Evolutionary conservation across 2,888 invertebrate species (phyloP).

Genomic region (Bombylius discolor): DNA sequence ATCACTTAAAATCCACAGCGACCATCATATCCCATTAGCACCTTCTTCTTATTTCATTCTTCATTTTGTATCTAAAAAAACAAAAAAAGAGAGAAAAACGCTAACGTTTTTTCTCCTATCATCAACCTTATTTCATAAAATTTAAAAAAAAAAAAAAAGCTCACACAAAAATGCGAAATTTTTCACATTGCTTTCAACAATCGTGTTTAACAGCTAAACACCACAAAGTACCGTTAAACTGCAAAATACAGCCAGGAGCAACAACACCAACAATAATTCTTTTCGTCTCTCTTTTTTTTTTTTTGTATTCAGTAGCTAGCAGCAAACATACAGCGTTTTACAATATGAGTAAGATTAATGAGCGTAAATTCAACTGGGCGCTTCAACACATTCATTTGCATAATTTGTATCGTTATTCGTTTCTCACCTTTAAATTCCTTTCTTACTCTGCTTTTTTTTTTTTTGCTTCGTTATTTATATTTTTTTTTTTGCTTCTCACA

Average conservation of each 20-base stretch:
- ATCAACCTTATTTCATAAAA: no score
- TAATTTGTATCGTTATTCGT: constrained; percentile 11
- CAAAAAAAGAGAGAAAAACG: no score
- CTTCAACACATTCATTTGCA: constrained; percentile 15
- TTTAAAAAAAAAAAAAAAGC: no score
- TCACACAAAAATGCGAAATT: no score
- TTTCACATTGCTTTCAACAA: constrained; percentile 1
- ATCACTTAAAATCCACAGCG: not conserved
- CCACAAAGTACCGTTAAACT: constrained; percentile 1
- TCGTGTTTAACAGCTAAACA: constrained; percentile 4
- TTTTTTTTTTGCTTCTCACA: not conserved
- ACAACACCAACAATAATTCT: not conserved
- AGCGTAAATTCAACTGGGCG: constrained; percentile 10
- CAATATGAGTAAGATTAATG: constrained; percentile 15
- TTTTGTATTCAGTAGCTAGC: not conserved
- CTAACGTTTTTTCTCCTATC: no score
- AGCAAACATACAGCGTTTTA: not conserved
- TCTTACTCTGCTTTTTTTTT: constrained; percentile 3
- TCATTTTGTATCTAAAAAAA: no score
- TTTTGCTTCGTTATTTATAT: not conserved
- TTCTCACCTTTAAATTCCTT: constrained; percentile 10
- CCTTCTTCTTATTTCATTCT: not conserved
- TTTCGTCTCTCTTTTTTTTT: not conserved
- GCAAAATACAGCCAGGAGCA: not conserved
- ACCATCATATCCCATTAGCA: constrained; percentile 11